Conservation (phyloP, 2,888 invertebrate species). For the Nemotelus nigrinus region DNA sequence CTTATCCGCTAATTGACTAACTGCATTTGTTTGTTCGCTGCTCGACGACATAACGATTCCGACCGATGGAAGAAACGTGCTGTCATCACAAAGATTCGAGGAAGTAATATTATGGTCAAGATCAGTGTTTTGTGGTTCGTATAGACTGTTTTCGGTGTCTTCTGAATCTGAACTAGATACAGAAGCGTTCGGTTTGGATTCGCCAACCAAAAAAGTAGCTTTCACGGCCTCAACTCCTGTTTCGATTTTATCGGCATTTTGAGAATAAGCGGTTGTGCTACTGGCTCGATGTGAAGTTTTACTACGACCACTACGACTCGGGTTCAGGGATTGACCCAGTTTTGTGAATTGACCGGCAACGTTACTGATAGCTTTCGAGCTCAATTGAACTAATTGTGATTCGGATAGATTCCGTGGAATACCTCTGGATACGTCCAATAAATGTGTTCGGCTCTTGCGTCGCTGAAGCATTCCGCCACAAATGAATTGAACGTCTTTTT, state of each 20-base stretch:
- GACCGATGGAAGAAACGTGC: slow-evolving; percentile 72
- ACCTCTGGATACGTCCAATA: slow-evolving; percentile 62
- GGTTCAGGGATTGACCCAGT: slow-evolving; percentile 69
- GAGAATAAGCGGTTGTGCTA: slow-evolving; percentile 53
- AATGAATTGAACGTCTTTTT: slow-evolving; percentile 73
- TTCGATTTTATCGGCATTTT: slow-evolving; percentile 56
- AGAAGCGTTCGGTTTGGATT: slow-evolving; percentile 55
- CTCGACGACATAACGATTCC: slow-evolving; percentile 71
- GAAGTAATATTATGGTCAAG: slow-evolving; percentile 63
- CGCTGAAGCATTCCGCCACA: slow-evolving; percentile 77
- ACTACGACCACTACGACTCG: slow-evolving; percentile 66
- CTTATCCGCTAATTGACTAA: slow-evolving; percentile 63
- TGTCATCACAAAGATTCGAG: slow-evolving; percentile 59
- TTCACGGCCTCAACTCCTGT: slow-evolving; percentile 57
- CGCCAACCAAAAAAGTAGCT: slow-evolving; percentile 59
- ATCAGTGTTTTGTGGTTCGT: slow-evolving; percentile 62
- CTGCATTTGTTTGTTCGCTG: slow-evolving; percentile 54
- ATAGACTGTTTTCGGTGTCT: slow-evolving; percentile 74
- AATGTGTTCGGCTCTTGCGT: slow-evolving; percentile 69
- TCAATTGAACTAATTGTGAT: slow-evolving; percentile 84
- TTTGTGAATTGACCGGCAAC: slow-evolving; percentile 89
- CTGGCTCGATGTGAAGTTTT: slow-evolving; percentile 64
- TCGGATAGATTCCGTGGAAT: slow-evolving; percentile 84
- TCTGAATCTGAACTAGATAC: slow-evolving; percentile 70
- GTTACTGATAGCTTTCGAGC: slow-evolving; percentile 85